Conservation (phyloP, 2,113 vertebrate genomes). For the Rana temporaria region DNA sequence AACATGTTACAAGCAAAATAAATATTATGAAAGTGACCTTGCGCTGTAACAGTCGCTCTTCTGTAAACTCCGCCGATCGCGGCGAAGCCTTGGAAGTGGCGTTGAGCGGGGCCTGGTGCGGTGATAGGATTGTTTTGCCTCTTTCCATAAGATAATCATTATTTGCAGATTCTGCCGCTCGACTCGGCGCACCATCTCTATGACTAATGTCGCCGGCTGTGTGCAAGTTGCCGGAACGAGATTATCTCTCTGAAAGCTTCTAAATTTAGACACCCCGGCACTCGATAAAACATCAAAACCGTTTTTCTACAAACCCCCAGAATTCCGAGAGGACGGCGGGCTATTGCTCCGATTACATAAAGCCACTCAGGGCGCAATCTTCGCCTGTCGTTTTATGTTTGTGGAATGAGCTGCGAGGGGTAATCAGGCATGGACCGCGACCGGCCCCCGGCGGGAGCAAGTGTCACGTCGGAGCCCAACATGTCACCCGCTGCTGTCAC, state of each 20-base stretch:
- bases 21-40: too few species aligned
- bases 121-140: background rate
- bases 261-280: background rate
- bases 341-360: background rate
- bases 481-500: background rate
- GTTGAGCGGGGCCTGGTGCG: too few species aligned
- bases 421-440: background rate
- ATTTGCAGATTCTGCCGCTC: background rate
- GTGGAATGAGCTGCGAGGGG: background rate
- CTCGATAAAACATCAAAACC: background rate
- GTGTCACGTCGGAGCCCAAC: background rate
- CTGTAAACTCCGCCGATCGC: too few species aligned
- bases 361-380: background rate
- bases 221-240: background rate
- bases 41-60: too few species aligned
- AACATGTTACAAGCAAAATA: too few species aligned
- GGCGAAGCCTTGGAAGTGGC: too few species aligned
- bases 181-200: background rate
- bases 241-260: constrained; percentile 1
- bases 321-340: background rate
- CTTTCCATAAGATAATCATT: background rate
- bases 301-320: background rate
- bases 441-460: background rate
- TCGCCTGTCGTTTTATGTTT: background rate
- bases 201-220: constrained; percentile 23